Evolutionary conservation across 2,888 invertebrate genomes (phyloP).

Genomic region (Eupithecia dodoneata): DNA sequence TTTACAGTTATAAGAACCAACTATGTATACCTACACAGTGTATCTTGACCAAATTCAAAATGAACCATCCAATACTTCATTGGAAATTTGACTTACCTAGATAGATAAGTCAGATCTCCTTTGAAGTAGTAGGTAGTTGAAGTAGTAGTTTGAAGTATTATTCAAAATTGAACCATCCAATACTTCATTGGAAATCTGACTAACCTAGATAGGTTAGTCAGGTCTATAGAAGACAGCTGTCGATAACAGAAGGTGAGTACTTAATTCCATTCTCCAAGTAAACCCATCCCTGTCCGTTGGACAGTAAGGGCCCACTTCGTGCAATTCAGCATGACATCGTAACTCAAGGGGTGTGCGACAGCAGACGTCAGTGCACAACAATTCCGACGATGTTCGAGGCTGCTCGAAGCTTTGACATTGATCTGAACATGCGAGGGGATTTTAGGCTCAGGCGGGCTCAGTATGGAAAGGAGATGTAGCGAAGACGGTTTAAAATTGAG

Average conservation of each 20-base stretch:
- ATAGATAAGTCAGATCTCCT: no score
- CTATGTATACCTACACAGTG: not conserved
- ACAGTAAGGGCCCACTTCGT: conserved; percentile 15
- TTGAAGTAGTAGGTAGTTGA: no score
- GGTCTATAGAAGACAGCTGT: not conserved
- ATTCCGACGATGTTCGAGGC: conserved; percentile 39
- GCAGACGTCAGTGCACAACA: conserved; percentile 43
- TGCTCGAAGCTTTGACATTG: conserved; percentile 46
- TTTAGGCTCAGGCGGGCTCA: conserved; percentile 31
- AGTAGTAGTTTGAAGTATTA: not conserved
- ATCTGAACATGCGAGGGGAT: conserved; percentile 40
- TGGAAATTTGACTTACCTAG: not conserved
- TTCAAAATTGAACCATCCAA: not conserved
- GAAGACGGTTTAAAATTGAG: conserved; percentile 27
- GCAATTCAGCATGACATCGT: conserved; percentile 54
- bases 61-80: not conserved
- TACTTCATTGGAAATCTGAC: not conserved
- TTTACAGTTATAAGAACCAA: not conserved
- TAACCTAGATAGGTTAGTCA: not conserved
- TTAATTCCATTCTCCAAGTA: conserved; percentile 5
- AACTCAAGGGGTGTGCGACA: conserved; percentile 52
- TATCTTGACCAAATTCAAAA: not conserved
- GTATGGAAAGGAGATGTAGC: conserved; percentile 28
- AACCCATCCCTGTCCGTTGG: conserved; percentile 16
- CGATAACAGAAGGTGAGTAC: not conserved